Evolutionary conservation across 2,888 invertebrate species (phyloP), one percentile per base, ranked within the genome.

Genomic region (Tachina grossa): DNA sequence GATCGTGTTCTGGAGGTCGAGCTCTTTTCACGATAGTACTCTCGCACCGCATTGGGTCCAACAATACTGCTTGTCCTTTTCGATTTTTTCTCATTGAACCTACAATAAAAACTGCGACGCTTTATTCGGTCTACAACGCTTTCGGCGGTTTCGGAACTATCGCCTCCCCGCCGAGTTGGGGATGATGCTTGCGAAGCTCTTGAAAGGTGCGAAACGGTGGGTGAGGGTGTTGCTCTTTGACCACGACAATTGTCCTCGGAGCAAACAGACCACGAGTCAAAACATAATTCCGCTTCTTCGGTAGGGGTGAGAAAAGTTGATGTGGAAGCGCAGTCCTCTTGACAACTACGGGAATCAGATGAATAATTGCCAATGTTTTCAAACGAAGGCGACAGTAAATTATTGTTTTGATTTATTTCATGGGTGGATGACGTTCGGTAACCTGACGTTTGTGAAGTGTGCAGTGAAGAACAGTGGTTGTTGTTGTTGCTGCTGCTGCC

Each of bases 101-200:
- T 94, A 14, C 96, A 95, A 91, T 97, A 98, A 93, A 97, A 98
- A 91, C 97, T 97, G 91, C 97, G 97, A 47, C 98, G 94, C 88
- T 97, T 94, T 89, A 98, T 98, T 89, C 98, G 94, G 90, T 98
- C 98, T 72, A 96, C 95, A 57, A 98, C 95, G 83, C 97, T 97
- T 90, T 97, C 97, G 80, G 93, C 93, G 66, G 94, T 94, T 87
- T 94, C 94, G 1, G 91, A 90, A 57, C 89, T 89, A 66, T 91
- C 91, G 4, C 90, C 90, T 10, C 86, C 87, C 10, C 93, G 89
- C 49, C 92, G 91, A 0, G 92, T 91, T 41, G 92, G 91, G 31
- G 92, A 90, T 0, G 91, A 91, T 1, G 90, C 88, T 93, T 94
- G 90, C 87, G 94, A 91, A 89, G 94, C 89, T 92, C 93, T 87